A percentile compares a stretch with the other conserved stretches of the same genome.
Evolutionary conservation across 2,888 invertebrate genomes (phyloP).

Genomic region (Neoitamus cyanurus): DNA sequence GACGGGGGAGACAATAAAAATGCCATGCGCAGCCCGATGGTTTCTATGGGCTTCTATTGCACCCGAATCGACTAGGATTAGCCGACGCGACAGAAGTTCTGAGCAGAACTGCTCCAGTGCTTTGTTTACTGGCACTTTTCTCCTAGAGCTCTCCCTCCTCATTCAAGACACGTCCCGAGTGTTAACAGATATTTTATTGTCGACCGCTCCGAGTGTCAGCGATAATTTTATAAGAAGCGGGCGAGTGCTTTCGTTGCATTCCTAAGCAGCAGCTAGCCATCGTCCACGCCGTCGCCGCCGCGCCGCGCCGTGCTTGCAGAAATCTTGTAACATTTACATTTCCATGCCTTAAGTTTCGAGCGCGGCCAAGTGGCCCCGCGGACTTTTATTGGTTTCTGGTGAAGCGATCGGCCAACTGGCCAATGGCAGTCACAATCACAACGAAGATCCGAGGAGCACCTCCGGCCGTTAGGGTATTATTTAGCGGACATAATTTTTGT

Average conservation of each 20-base stretch:
- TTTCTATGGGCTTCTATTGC: background rate
- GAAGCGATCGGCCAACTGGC: background rate
- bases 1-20: background rate
- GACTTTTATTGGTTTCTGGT: background rate
- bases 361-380: background rate
- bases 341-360: background rate
- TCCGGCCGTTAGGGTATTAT: background rate
- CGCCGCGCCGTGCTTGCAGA: background rate
- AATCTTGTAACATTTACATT: background rate
- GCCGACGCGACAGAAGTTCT: background rate
- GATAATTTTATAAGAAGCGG: constrained; percentile 15
- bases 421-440: background rate
- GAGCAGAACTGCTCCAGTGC: background rate
- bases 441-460: background rate
- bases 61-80: background rate
- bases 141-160: background rate
- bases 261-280: constrained; percentile 1
- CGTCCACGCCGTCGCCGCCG: background rate
- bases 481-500: constrained; percentile 4
- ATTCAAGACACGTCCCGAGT: constrained; percentile 18
- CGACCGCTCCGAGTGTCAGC: constrained; percentile 28
- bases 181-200: constrained; percentile 42
- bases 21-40: background rate
- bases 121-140: constrained; percentile 18
- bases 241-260: background rate